These are phyloP conservation scores for Nudaria mundana DNA, from an alignment of 2,888 invertebrate species.

Conservation along the genomic window DNA sequence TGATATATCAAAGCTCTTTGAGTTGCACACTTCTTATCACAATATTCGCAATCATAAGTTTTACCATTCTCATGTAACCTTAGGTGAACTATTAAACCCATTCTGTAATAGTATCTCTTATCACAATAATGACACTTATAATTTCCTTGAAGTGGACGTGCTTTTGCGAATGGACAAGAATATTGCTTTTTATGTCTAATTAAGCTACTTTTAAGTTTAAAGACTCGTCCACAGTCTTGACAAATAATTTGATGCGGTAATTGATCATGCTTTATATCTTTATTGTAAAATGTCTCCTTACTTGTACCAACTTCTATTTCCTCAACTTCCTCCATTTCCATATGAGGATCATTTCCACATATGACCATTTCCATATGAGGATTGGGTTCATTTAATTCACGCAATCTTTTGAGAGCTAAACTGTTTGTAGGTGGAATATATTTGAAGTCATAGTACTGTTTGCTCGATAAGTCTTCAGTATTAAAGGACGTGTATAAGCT, in stretches of 20 bases:
- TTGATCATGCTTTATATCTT: slow-evolving; percentile 53
- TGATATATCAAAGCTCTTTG: slow-evolving; percentile 62
- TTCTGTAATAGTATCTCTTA: slow-evolving; percentile 65
- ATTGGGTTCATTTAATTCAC: slow-evolving; percentile 41
- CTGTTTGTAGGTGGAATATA: slow-evolving; percentile 16
- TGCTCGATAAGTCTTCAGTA: slow-evolving; percentile 37
- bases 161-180: slow-evolving; percentile 52
- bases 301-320: slow-evolving; percentile 56
- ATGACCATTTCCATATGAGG: slow-evolving; percentile 47
- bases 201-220: slow-evolving; percentile 56
- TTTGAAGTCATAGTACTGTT: slow-evolving; percentile 46
- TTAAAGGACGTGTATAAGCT: slow-evolving; percentile 50
- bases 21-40: slow-evolving; percentile 34
- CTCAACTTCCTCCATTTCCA: too few relatives aligned
- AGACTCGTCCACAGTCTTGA: slow-evolving; percentile 57
- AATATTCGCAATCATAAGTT: slow-evolving; percentile 55
- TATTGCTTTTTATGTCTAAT: slow-evolving; percentile 57
- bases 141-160: slow-evolving; percentile 51
- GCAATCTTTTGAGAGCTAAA: slow-evolving; percentile 39
- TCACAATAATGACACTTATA: slow-evolving; percentile 66
- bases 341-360: too few relatives aligned
- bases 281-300: slow-evolving; percentile 53
- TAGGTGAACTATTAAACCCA: slow-evolving; percentile 63
- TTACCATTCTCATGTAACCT: slow-evolving; percentile 67
- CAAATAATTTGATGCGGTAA: slow-evolving; percentile 53